Evolutionary conservation across 2,113 vertebrate genomes (phyloP), one percentile per base, ranked within the genome.

Genomic region (Dipodomys spectabilis): DNA sequence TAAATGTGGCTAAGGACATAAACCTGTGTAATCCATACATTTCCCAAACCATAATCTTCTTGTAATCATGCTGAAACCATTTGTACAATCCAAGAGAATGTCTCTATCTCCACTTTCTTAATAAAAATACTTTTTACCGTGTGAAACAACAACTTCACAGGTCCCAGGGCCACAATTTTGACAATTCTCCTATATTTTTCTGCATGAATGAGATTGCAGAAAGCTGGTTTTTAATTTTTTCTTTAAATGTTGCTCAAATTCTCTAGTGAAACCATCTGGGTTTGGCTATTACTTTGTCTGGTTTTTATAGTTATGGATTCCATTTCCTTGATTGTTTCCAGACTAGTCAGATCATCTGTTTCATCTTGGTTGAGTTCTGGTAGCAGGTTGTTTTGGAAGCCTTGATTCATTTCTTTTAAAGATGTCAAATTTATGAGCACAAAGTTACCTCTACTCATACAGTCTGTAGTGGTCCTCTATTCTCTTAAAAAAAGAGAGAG

Each of bases 351-450:
- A 25, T 74, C 39, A 35, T 28, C 57, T 65, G 27, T 74, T 86
- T 87, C 32, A 53, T 87, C 77, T 81, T 73, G 57, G 62, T 67
- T 87, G 77, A 75, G 84, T 67, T 82, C 68, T 27, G 27, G 91
- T 82, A 67, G 68, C 67, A 65, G 67, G 60, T 78, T 35, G 45
- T 30, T 75, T 93, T 74, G 22, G 57, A 88, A 82, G 69, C 84
- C 57, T 44, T 74, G 68, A 67, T 81, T 87, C 4, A 5, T 88
- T 87, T 78, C 19, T 74, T 39, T 69, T 74, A 82, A 57, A 88
- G 71, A 74, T 87, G 91, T 87, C 69, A 67, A 81, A 67, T 60
- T 81, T 64, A 44, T 67, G 68, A 82, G n/a, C n/a, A 81, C 39
- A 57, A 81, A 87, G 69, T 67, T 35, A 32, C 71, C 67, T 49